A percentile compares a stretch with the other conserved stretches of the same genome.
phyloP scores from a whole-genome alignment of 2,113 vertebrate genomes.

The Marmota flaviventris region DNA sequence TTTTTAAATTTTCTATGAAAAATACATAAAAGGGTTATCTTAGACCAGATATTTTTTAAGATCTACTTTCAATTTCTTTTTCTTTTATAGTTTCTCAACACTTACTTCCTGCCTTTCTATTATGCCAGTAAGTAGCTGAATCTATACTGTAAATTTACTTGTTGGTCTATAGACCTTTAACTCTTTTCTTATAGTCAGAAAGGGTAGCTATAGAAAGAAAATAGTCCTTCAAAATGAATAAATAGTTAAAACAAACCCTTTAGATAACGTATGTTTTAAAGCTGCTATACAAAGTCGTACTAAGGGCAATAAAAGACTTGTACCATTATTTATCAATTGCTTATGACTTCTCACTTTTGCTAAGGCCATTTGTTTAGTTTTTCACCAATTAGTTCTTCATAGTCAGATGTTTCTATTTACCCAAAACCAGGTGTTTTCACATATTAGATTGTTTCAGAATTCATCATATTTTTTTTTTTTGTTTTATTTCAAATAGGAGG shows the following conservation, averaged over 20 bases:
- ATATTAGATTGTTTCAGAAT: background rate
- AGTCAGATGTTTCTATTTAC: background rate
- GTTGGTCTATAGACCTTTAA: background rate
- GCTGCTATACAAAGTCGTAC: background rate
- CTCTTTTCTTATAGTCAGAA: conserved; percentile 39
- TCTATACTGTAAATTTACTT: conserved; percentile 14
- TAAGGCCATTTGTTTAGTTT: conserved; percentile 10
- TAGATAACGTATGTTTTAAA: background rate
- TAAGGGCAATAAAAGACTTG: background rate
- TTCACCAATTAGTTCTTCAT: background rate
- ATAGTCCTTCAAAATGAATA: conserved; percentile 16
- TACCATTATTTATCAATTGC: background rate
- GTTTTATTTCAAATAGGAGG: background rate
- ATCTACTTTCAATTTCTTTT: conserved; percentile 48
- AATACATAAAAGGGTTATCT: background rate
- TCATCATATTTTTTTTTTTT: conserved; percentile 24
- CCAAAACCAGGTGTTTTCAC: conserved; percentile 43
- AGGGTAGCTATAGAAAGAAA: background rate
- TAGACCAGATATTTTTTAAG: background rate
- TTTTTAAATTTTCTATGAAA: conserved; percentile 38
- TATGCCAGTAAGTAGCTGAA: conserved; percentile 29
- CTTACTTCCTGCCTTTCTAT: background rate
- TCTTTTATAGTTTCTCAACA: background rate
- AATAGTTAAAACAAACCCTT: background rate
- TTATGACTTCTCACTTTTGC: background rate